Evolutionary conservation across 2,113 vertebrate species (phyloP).

Genomic region (Antigone vipio): DNA sequence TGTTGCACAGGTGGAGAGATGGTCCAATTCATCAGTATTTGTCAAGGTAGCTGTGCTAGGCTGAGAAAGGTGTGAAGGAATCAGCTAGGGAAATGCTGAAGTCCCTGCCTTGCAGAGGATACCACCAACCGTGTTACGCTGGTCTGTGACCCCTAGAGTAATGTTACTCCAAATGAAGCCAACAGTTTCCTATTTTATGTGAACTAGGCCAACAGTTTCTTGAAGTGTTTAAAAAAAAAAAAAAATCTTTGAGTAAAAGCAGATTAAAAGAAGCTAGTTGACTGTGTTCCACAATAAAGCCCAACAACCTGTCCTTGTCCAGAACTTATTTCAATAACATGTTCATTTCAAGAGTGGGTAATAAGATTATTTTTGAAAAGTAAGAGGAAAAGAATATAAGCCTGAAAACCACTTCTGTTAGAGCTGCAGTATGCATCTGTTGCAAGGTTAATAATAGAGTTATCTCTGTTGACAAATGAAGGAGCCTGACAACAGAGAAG

Average conservation of each 20-base stretch:
- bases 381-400: neutral
- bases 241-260: neutral
- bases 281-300: neutral
- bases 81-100: neutral
- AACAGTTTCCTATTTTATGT: neutral
- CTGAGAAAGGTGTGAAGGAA: neutral
- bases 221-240: neutral
- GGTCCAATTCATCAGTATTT: neutral
- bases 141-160: neutral
- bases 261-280: conserved; percentile 1
- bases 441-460: conserved; percentile 51
- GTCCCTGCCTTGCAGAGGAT: neutral
- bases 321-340: conserved; percentile 18
- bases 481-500: conserved; percentile 6
- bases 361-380: conserved; percentile 44
- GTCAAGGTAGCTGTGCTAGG: neutral
- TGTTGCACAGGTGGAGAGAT: neutral
- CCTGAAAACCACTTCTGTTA: conserved; percentile 13
- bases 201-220: neutral
- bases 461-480: conserved; percentile 28
- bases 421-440: neutral
- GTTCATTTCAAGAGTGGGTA: neutral
- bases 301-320: neutral
- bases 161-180: neutral
- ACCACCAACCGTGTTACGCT: neutral